Evolutionary conservation across 1,140 invertebrate genomes (phyloP), one percentile per base, ranked within the genome.

Genomic region (Euwallacea fornicatus): DNA sequence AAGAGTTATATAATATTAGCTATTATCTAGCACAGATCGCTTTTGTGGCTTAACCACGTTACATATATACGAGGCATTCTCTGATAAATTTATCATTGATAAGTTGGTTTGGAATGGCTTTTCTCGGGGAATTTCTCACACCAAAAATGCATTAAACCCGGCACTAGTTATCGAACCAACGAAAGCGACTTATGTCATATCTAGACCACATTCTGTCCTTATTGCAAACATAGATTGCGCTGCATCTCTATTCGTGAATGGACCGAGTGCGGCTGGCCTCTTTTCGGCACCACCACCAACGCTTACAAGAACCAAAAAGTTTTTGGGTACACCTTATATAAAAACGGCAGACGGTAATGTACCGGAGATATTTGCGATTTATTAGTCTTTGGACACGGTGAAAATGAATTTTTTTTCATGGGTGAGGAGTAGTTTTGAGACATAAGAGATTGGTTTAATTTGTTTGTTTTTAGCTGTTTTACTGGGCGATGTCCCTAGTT

Each of bases 361-460:
- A 33, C 21, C 21, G 21, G 21, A 33, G 21, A 33, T 33, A 33
- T 33, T 33, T 33, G 21, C 21, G 21, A 33, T 33, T 33, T 4
- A 2, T 33, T 33, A 33, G 21, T 33, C 21, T 33, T 33, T 33
- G 21, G 21, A 33, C 21, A 33, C 21, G 4, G 21, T 61, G 8
- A 61, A 61, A 65, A 72, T 72, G 70, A 66, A 66, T 46, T 61
- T 56, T 64, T 71, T 71, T 10, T 9, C 42, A 7, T 66, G 59
- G 69, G 69, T 71, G 59, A 71, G 69, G 13, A 11, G 46, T 13
- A 7, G 2, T 55, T 50, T 46, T 61, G 11, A 41, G 21, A 53
- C 42, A n/a, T 3, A n/a, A 43, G 4, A 54, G 15, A 16, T 68
- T 6, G 43, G 42, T 42, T 21, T n/a, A 7, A 42, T 2, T 42